These are phyloP conservation scores for Phalacrocorax carbo DNA, from an alignment of 2,113 vertebrate genomes.

Conservation along the genomic window DNA sequence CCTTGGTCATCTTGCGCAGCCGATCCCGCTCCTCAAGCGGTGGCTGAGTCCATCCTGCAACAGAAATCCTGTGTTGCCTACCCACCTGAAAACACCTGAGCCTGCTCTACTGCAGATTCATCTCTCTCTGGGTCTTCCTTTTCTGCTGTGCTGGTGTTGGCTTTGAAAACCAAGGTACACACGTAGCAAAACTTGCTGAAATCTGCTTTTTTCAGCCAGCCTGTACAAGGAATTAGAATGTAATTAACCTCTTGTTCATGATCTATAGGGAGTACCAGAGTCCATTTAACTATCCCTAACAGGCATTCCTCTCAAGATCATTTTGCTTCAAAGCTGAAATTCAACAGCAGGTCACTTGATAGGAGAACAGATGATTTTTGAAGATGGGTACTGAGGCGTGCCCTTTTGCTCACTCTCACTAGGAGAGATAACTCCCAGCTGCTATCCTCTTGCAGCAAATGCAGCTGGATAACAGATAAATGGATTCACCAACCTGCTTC, in stretches of 20 bases:
- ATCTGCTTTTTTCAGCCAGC: neutral
- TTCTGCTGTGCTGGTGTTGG: neutral
- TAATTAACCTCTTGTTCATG: neutral
- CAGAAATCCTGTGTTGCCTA: neutral
- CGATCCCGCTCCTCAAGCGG: neutral
- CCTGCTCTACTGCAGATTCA: neutral
- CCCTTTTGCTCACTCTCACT: neutral
- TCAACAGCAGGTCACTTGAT: neutral
- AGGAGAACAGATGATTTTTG: neutral
- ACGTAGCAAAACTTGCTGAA: neutral
- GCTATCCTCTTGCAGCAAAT: neutral
- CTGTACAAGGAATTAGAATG: neutral
- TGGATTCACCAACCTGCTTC: neutral
- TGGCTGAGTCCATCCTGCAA: neutral
- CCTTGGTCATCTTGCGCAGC: fast-evolving
- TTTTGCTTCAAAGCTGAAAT: neutral
- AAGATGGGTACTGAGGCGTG: neutral
- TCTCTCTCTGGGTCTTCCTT: neutral
- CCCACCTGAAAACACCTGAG: neutral
- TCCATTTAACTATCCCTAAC: neutral
- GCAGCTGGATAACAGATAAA: neutral
- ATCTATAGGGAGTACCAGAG: neutral
- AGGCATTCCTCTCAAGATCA: neutral
- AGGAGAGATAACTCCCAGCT: neutral
- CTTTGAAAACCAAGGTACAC: neutral